Evolutionary conservation across 1,140 invertebrate species (phyloP).

Genomic region (Penaeus indicus): DNA sequence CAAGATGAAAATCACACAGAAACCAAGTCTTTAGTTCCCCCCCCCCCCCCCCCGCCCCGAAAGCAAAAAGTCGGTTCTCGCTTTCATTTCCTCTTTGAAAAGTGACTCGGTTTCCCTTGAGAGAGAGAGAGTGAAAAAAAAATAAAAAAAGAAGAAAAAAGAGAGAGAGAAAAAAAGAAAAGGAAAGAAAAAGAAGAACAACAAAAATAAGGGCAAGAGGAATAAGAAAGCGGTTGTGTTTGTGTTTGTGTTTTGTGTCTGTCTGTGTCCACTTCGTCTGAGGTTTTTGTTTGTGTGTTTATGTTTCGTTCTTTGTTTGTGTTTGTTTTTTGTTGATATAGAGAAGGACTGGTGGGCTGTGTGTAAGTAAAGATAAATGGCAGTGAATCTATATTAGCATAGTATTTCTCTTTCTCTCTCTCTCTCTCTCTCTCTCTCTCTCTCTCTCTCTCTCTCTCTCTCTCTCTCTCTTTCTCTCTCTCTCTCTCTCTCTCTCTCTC

Average conservation of each 20-base stretch:
- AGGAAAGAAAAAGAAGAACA: neutral
- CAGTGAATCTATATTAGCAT: neutral
- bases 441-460: conserved; percentile 34
- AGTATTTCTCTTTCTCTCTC: neutral
- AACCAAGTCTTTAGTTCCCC: too few species aligned
- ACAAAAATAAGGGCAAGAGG: neutral
- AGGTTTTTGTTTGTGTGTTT: too few species aligned
- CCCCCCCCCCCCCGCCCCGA: neutral
- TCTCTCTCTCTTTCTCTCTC: conserved; percentile 9
- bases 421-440: conserved; percentile 34
- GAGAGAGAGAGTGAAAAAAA: neutral
- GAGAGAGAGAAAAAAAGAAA: neutral
- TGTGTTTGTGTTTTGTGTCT: neutral
- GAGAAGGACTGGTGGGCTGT: neutral
- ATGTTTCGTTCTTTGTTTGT: too few species aligned
- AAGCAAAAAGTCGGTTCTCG: too few species aligned
- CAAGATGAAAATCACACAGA: too few species aligned
- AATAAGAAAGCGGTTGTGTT: neutral
- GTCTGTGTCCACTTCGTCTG: too few species aligned
- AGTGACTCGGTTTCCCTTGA: too few species aligned
- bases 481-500: conserved; percentile 14
- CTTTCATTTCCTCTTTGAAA: too few species aligned
- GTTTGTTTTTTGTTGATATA: neutral
- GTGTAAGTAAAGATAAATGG: neutral
- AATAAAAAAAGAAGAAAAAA: neutral